Evolutionary conservation across 2,888 invertebrate genomes (phyloP), one percentile per base, ranked within the genome.

Genomic region (Rhingia rostrata): DNA sequence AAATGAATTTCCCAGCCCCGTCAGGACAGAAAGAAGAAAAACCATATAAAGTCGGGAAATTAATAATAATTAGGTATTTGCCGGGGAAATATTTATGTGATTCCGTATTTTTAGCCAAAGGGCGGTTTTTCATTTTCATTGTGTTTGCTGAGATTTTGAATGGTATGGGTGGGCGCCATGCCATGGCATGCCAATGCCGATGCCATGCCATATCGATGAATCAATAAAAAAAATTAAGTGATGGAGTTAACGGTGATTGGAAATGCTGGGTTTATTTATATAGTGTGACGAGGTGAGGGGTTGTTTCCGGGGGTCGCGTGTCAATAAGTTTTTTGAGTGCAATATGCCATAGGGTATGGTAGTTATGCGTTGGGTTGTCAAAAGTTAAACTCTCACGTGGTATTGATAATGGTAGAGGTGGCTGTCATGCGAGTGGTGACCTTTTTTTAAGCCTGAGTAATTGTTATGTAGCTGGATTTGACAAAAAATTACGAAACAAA

Each of bases 171-270:
- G 63, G 33, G 37, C 58, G 47, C 58, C 47, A 47, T 37, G 56
- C 39, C 35, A 9, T 9, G 22, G 14, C 35, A 58, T 39, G 47
- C 43, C 35, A 3, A 53, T 33, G 43, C 22, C n/a, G n/a, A n/a
- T n/a, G n/a, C n/a, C n/a, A n/a, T n/a, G n/a, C n/a, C n/a, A 45
- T 75, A 70, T 61, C 53, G 70, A 41, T 49, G 53, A 67, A 53
- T 77, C 60, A 60, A 82, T 82, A 78, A 67, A 63, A 22, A 22
- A 54, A 58, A 66, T 70, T 41, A 83, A 63, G 54, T 61, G 73
- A 78, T 49, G 33, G 66, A 82, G 78, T 67, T 82, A 67, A 63
- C 66, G 56, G 10, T 83, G 72, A 83, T 83, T 83, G 81, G 53
- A 30, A 58, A 56, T 73, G 10, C 56, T 54, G 4, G 32, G 30